Percentiles rank a stretch among this genome's conserved stretches.
Evolutionary conservation across 2,113 vertebrate species (phyloP).

Genomic region (Taxidea taxus): DNA sequence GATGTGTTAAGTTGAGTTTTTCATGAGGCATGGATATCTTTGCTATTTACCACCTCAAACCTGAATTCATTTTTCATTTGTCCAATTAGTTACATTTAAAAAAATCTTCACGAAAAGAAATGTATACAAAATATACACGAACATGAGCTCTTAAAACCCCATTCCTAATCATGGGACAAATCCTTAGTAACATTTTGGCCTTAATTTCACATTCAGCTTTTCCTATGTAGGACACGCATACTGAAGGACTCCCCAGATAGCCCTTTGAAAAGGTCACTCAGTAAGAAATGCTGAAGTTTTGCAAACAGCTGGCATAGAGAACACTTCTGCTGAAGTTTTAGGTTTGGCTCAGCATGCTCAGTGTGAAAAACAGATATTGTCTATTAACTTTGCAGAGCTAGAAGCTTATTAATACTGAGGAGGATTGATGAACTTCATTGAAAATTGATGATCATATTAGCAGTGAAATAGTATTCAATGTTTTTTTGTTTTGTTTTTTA

Average conservation of each 20-base stretch:
- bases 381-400: constrained; percentile 16
- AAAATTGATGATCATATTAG: constrained; percentile 4
- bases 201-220: constrained; percentile 21
- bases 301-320: background rate
- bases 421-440: constrained; percentile 13
- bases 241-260: background rate
- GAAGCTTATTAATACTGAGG: constrained; percentile 37
- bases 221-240: background rate
- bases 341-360: background rate
- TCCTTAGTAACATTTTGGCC: background rate
- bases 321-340: background rate
- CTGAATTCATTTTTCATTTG: background rate
- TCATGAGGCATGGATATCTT: background rate
- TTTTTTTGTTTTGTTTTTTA: background rate
- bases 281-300: background rate
- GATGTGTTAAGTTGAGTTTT: background rate
- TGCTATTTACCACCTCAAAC: background rate
- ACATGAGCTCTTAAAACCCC: background rate
- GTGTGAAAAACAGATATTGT: constrained; percentile 30
- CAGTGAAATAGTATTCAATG: background rate
- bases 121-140: background rate
- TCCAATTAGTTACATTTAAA: background rate
- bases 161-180: background rate
- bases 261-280: background rate
- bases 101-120: too few species aligned